These are phyloP conservation scores for Lacerta bilineata DNA, from an alignment of 2,797 vertebrate genomes.

Conservation along the genomic window DNA sequence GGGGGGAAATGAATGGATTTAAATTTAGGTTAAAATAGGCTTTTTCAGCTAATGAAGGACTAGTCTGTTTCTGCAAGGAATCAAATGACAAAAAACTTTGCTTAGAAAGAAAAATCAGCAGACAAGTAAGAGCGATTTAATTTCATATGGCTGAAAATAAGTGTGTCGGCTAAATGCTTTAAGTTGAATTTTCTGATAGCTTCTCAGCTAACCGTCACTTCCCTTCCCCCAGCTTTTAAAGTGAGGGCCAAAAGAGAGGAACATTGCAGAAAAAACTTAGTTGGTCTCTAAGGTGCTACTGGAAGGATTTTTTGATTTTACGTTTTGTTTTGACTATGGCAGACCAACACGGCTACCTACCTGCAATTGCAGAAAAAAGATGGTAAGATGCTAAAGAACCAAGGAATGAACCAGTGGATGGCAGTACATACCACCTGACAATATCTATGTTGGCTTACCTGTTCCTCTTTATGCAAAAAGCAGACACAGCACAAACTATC, in stretches of 20 bases:
- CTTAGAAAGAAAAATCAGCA: conserved; percentile 32
- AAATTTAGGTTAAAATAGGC: conserved; percentile 43
- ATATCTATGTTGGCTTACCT: conserved; percentile 47
- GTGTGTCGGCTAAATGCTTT: conserved; percentile 25
- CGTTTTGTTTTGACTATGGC: too few relatives aligned
- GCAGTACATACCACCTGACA: conserved; percentile 28
- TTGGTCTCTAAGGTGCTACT: too few relatives aligned
- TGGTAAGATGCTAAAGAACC: conserved; percentile 43
- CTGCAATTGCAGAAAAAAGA: conserved; percentile 19
- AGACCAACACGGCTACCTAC: too few relatives aligned
- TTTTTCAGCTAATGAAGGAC: conserved; percentile 31
- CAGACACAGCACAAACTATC: neutral
- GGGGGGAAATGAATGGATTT: conserved; percentile 31
- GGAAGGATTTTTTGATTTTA: too few relatives aligned
- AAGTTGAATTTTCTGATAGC: conserved; percentile 36
- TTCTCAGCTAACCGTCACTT: conserved; percentile 27
- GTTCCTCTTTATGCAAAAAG: neutral
- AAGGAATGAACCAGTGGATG: conserved; percentile 53
- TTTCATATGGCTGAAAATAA: conserved; percentile 49
- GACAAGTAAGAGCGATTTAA: conserved; percentile 42
- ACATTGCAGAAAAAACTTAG: neutral
- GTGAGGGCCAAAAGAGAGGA: conserved; percentile 22
- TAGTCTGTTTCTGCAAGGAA: conserved; percentile 34
- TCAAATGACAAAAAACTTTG: conserved; percentile 23
- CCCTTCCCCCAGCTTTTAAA: conserved; percentile 33